A percentile compares a stretch with the other conserved stretches of the same genome.
These are phyloP conservation scores for Lerista edwardsae DNA, from an alignment of 2,797 vertebrate species.

Conservation along the genomic window DNA sequence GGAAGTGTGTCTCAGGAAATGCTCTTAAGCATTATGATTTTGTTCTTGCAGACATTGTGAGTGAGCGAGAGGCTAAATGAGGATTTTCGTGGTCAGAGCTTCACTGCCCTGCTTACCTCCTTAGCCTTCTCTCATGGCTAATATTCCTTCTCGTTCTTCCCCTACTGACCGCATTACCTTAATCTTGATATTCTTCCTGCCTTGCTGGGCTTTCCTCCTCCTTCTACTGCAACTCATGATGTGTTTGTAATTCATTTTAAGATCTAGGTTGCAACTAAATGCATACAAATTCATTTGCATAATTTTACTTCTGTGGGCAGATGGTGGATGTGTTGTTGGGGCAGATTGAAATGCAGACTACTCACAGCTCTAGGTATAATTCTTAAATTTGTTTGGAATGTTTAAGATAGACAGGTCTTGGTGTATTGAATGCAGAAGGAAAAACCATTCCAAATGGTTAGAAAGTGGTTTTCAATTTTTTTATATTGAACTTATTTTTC, in stretches of 20 bases:
- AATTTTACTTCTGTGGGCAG: conserved; percentile 1
- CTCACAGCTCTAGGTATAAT: no score
- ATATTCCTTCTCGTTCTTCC: not conserved
- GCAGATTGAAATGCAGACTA: not conserved
- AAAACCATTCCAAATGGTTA: rapidly evolving
- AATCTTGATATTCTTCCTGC: not conserved
- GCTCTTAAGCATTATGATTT: not conserved
- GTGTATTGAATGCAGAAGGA: no score
- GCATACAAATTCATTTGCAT: conserved; percentile 4
- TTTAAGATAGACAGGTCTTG: not conserved
- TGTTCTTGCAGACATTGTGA: no score
- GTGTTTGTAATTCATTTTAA: not conserved
- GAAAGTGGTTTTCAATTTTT: not conserved
- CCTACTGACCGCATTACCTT: not conserved
- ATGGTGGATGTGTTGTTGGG: not conserved
- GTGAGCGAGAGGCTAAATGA: not conserved
- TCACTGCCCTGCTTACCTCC: not conserved
- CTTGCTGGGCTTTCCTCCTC: not conserved
- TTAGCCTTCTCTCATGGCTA: not conserved
- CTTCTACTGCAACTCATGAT: not conserved
- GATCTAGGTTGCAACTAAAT: conserved; percentile 2
- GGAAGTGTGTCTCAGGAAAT: not conserved
- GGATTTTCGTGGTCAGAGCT: not conserved
- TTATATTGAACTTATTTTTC: no score
- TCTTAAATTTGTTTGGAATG: not conserved